Evolutionary conservation across 2,888 invertebrate species (phyloP), one percentile per base, ranked within the genome.

Genomic region (Epicampocera succincta): DNA sequence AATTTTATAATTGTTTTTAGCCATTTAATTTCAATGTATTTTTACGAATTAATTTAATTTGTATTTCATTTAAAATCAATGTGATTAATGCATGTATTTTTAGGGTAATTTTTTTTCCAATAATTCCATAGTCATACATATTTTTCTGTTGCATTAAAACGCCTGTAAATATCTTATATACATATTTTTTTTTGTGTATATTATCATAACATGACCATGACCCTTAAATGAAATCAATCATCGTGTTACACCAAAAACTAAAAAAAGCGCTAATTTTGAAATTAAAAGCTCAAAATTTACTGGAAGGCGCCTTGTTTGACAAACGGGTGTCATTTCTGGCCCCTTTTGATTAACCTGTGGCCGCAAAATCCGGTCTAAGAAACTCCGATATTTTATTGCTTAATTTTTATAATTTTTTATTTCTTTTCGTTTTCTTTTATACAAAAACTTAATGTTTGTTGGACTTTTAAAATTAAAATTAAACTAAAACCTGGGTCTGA

Each of bases 391-490:
- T 85, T 84, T 85, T 77, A 80, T 68, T 83, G 83, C 84, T 83
- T 79, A 85, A 77, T 75, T 84, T 84, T 73, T 83, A 77, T 79
- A 81, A 74, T 84, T 82, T 85, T 85, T 69, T 56, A 46, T 76
- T 84, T 84, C 77, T 80, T 81, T 83, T 84, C 83, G 76, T 85
- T 85, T 77, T 81, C 85, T 83, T 76, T 80, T 83, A 83, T 81
- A 85, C 40, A 65, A 21, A 40, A 11, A 63, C 48, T 40, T 46
- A 66, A 66, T 50, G 50, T 52, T 42, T 60, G 83, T 84, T 85
- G 85, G 84, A 66, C 50, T 80, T 54, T 52, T 75, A 8, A 13
- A 46, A 56, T 33, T 60, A 21, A 72, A 81, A 76, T 68, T 72
- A 84, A 78, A 79, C 2, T 42, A 21, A 38, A 69, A 71, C 48